Evolutionary conservation across 2,888 invertebrate genomes (phyloP).

Genomic region (Parascotia fuliginaria): DNA sequence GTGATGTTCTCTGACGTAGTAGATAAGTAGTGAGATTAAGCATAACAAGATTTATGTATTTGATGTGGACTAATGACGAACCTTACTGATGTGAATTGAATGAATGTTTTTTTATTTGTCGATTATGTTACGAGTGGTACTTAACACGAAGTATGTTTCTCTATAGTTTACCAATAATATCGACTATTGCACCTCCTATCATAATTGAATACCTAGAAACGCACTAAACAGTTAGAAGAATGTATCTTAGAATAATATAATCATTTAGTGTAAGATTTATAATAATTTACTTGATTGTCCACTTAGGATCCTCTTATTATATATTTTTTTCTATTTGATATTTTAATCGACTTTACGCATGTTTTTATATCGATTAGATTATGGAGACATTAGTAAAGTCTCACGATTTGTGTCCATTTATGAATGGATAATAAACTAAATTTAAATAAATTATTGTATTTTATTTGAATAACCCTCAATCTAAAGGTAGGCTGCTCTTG

Average conservation of each 20-base stretch:
- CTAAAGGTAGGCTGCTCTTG: too few species aligned
- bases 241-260: conserved; percentile 69
- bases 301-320: conserved; percentile 66
- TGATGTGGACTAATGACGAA: conserved; percentile 33
- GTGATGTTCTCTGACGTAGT: conserved; percentile 45
- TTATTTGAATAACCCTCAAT: too few species aligned
- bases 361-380: conserved; percentile 67
- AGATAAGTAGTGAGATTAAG: conserved; percentile 47
- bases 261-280: conserved; percentile 68
- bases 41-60: conserved; percentile 47
- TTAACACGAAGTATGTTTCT: conserved; percentile 30
- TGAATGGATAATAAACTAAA: conserved; percentile 80
- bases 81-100: conserved; percentile 29
- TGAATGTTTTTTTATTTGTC: conserved; percentile 22
- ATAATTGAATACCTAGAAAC: conserved; percentile 52
- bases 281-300: conserved; percentile 65
- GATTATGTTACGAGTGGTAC: conserved; percentile 33
- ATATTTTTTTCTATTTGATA: conserved; percentile 77
- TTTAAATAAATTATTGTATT: conserved; percentile 56
- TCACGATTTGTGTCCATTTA: conserved; percentile 74
- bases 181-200: conserved; percentile 50
- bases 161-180: conserved; percentile 36
- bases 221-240: conserved; percentile 55
- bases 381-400: conserved; percentile 75
- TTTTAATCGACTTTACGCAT: conserved; percentile 70